Conservation (phyloP, 2,797 vertebrate genomes). For the Orientallactaga sibirica region DNA sequence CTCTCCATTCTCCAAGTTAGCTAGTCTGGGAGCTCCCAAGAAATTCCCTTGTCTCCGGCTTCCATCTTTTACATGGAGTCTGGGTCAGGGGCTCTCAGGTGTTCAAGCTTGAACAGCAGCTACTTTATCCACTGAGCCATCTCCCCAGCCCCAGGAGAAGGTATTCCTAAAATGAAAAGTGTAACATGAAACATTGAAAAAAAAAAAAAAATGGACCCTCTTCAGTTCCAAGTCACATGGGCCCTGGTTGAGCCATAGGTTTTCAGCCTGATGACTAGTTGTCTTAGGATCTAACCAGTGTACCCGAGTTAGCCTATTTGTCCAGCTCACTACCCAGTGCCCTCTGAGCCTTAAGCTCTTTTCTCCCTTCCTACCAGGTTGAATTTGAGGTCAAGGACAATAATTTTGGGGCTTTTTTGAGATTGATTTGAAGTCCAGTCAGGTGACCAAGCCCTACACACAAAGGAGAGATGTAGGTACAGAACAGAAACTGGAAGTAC, state of each 20-base stretch:
- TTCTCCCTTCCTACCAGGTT: background rate
- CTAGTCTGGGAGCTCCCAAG: no score
- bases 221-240: background rate
- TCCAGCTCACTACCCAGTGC: background rate
- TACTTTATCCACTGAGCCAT: no score
- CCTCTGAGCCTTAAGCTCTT: background rate
- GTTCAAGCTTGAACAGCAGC: no score
- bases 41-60: no score
- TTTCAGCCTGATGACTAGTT: background rate
- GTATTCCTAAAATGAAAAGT: constrained; percentile 25
- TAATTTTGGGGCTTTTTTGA: constrained; percentile 21
- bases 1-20: no score
- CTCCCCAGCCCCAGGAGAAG: background rate
- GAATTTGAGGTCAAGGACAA: background rate
- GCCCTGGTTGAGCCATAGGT: background rate
- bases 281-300: background rate
- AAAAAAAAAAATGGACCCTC: background rate
- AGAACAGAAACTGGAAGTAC: background rate
- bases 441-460: background rate
- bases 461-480: background rate
- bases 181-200: background rate
- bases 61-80: no score
- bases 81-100: no score
- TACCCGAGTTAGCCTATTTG: background rate
- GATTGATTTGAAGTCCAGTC: background rate